Evolutionary conservation across 2,888 invertebrate genomes (phyloP).

Genomic region (Pilophorus perplexus): DNA sequence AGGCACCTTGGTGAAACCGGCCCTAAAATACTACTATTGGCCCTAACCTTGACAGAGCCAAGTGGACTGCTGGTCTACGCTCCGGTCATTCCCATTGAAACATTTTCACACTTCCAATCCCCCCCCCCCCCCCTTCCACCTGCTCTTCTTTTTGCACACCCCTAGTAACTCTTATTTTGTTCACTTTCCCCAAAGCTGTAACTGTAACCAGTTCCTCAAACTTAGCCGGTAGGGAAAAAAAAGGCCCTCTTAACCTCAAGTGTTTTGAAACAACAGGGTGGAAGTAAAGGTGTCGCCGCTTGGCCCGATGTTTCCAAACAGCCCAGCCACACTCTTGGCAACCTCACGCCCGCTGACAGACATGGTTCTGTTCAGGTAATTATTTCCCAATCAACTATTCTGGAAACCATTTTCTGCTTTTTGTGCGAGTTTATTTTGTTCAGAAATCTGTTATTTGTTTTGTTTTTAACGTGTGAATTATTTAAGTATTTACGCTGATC

Average conservation of each 20-base stretch:
- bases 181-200: too few species aligned
- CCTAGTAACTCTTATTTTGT: too few species aligned
- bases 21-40: too few species aligned
- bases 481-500: background rate
- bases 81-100: too few species aligned
- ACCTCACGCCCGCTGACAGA: constrained; percentile 89
- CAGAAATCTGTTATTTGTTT: constrained; percentile 20
- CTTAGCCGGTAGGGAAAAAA: too few species aligned
- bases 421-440: background rate
- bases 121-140: too few species aligned
- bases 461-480: background rate
- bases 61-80: too few species aligned
- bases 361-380: constrained; percentile 93
- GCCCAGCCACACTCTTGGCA: constrained; percentile 68
- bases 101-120: too few species aligned
- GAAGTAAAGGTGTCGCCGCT: constrained; percentile 72
- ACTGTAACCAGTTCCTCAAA: too few species aligned
- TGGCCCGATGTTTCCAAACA: constrained; percentile 81
- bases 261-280: constrained; percentile 46
- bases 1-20: too few species aligned
- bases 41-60: too few species aligned
- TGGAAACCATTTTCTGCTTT: constrained; percentile 11
- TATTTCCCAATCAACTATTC: constrained; percentile 3
- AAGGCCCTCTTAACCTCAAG: background rate
- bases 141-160: too few species aligned